A percentile compares a stretch with the other conserved stretches of the same genome.
These are phyloP conservation scores for Hydriomena furcata DNA, from an alignment of 2,888 invertebrate species.

Conservation along the genomic window DNA sequence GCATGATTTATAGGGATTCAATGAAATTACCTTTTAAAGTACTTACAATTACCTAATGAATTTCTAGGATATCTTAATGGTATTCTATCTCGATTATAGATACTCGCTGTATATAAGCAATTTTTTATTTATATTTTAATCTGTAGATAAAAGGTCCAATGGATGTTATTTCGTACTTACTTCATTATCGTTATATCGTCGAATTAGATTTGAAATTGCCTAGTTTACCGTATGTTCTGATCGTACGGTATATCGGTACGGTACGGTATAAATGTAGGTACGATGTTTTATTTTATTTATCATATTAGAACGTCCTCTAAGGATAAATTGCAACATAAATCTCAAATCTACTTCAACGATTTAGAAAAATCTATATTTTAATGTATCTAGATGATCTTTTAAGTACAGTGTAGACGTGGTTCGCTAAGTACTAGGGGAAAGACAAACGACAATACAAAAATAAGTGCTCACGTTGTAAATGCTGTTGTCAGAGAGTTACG, in stretches of 20 bases:
- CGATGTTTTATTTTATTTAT: no score
- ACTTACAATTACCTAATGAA: conserved; percentile 9
- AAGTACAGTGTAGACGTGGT: conserved; percentile 47
- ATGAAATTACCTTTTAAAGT: conserved; percentile 7
- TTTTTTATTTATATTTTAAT: conserved; percentile 44
- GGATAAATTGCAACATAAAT: conserved; percentile 3
- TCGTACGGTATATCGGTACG: no score
- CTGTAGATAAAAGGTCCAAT: conserved; percentile 53
- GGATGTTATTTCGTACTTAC: conserved; percentile 44
- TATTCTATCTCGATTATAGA: conserved; percentile 25
- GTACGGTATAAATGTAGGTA: no score
- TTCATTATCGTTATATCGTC: conserved; percentile 18
- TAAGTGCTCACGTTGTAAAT: conserved; percentile 72
- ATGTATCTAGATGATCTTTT: conserved; percentile 36
- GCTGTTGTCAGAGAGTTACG: conserved; percentile 55
- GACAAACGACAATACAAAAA: conserved; percentile 72
- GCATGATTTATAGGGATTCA: no score
- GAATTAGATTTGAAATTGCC: conserved; percentile 23
- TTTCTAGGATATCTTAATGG: conserved; percentile 15
- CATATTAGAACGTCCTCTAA: no score
- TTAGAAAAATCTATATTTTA: conserved; percentile 1
- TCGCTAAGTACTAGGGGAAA: conserved; percentile 51
- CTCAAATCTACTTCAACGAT: conserved; percentile 16
- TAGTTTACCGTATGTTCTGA: no score
- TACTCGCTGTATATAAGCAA: conserved; percentile 53